Evolutionary conservation across 2,797 vertebrate genomes (phyloP).

Genomic region (Strix occidentalis): DNA sequence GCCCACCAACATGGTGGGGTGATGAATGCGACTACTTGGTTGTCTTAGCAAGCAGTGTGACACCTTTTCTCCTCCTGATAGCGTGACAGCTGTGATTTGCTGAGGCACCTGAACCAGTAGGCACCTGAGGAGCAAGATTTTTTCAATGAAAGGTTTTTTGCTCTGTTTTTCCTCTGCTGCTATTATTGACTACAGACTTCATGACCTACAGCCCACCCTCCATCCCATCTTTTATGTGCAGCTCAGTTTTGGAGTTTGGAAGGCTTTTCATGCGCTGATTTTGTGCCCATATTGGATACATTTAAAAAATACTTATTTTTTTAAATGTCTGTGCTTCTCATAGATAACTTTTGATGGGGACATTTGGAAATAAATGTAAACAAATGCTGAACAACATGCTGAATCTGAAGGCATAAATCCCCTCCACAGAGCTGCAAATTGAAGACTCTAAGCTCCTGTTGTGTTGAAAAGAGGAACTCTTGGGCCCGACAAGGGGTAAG

Average conservation of each 20-base stretch:
- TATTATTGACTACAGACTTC: neutral
- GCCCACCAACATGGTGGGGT: neutral
- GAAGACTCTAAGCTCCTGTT: conserved; percentile 16
- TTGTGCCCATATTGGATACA: neutral
- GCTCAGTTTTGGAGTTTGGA: neutral
- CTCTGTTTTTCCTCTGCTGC: neutral
- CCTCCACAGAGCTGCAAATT: conserved; percentile 3
- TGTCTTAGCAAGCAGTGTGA: neutral
- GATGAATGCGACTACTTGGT: neutral
- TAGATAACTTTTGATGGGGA: neutral
- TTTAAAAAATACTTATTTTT: neutral
- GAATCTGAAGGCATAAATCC: neutral
- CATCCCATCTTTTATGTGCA: neutral
- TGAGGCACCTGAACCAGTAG: neutral
- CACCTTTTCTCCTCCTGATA: neutral
- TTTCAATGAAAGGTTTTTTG: neutral
- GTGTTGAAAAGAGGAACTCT: conserved; percentile 14
- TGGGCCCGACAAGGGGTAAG: neutral
- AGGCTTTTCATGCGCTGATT: neutral
- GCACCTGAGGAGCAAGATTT: neutral
- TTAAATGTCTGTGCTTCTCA: neutral
- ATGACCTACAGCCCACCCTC: neutral
- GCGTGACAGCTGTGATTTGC: neutral
- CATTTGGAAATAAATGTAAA: neutral
- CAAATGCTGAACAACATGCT: neutral